Evolutionary conservation across 2,113 vertebrate species (phyloP), one percentile per base, ranked within the genome.

Genomic region (Clarias gariepinus): DNA sequence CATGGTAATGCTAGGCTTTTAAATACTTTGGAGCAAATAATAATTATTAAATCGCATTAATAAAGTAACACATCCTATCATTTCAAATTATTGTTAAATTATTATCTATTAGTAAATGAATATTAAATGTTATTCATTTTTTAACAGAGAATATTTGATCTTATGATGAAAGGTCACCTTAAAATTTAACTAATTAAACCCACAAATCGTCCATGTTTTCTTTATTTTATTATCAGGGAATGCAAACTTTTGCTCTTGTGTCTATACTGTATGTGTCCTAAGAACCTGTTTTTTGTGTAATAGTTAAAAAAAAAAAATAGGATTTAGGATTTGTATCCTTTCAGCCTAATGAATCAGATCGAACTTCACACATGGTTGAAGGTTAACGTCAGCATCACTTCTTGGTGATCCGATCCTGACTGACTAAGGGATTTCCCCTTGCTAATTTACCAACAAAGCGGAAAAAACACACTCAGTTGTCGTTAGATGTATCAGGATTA

Each of bases 361-460:
- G 53, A 77, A 16, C 21, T 6, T 53, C 47, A 53, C 12, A 8
- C n/a, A 74, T 47, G 47, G 25, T 52, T 12, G 3, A 52, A 23
- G 1, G 73, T 25, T 25, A 52, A 13, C 5, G 25, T 77, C 52
- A n/a, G 13, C 52, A 78, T 57, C 52, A 55, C 4, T 10, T 57
- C 8, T 57, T 57, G n/a, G 25, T 19, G 52, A 30, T 57, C 28
- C n/a, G 57, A 19, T 78, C n/a, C 76, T 57, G 7, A n/a, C 52
- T 30, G 52, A 78, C 52, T 57, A 78, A 78, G n/a, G 52, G 52
- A 78, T 30, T 78, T 57, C n/a, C 52, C 76, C 52, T 57, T 57
- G 52, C 52, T n/a, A 53, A 77, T 53, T 77, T 77, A 28, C 13
- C 11, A 77, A 53, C 47, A 77, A 16, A 47, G 6, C 7, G 4